Percentiles rank a stretch among this genome's conserved stretches.
These are phyloP conservation scores for Alligator sinensis DNA, from an alignment of 2,113 vertebrate genomes.

Conservation along the genomic window DNA sequence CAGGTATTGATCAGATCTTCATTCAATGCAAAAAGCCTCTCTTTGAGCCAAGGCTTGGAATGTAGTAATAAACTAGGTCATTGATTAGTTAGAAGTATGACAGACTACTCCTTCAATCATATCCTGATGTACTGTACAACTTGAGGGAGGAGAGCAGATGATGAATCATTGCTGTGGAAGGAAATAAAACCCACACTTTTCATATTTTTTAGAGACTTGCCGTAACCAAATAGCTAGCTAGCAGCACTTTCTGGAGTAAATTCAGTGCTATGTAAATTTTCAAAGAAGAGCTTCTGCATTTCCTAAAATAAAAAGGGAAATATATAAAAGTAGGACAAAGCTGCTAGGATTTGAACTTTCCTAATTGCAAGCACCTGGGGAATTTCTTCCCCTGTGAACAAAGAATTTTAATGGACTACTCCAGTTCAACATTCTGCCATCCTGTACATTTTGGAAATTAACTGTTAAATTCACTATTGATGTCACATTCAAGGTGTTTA, in stretches of 20 bases:
- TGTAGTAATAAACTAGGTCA: slow-evolving; percentile 68
- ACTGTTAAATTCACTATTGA: slow-evolving; percentile 62
- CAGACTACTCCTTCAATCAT: slow-evolving; percentile 52
- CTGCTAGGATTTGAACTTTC: slow-evolving; percentile 54
- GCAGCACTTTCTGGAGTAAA: slow-evolving; percentile 10
- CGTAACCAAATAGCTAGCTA: not conserved
- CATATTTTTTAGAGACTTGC: slow-evolving; percentile 35
- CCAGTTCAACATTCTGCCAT: slow-evolving; percentile 62
- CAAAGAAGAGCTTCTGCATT: not conserved
- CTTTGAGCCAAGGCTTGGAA: slow-evolving; percentile 42
- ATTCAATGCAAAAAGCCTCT: slow-evolving; percentile 43
- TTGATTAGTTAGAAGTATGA: slow-evolving; percentile 63
- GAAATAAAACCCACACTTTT: slow-evolving; percentile 47
- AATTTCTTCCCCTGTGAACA: slow-evolving; percentile 60
- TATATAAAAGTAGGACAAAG: slow-evolving; percentile 47
- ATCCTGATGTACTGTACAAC: slow-evolving; percentile 32
- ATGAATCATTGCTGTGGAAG: slow-evolving; percentile 49
- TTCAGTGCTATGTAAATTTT: not conserved
- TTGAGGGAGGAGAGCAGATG: slow-evolving; percentile 29
- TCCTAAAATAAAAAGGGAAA: slow-evolving; percentile 40
- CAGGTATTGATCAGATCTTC: slow-evolving; percentile 62
- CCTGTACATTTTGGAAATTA: slow-evolving; percentile 68
- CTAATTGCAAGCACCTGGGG: slow-evolving; percentile 45
- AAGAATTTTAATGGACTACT: slow-evolving; percentile 55
- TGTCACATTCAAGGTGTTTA: slow-evolving; percentile 49